Base-by-base conservation (phyloP, 2,797 vertebrate genomes). In the Pseudochaenichthys georgianus region DNA sequence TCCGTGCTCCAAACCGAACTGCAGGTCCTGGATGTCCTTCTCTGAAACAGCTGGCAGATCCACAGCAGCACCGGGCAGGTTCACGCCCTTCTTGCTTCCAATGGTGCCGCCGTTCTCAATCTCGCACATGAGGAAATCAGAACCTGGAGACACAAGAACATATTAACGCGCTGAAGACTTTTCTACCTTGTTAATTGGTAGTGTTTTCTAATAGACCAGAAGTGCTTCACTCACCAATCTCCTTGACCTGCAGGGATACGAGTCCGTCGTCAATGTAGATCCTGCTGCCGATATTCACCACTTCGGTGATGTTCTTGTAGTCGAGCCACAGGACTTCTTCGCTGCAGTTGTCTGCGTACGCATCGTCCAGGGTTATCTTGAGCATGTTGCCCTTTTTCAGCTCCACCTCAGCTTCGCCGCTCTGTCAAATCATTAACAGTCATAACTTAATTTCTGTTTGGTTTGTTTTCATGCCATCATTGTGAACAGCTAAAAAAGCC, bases 31-130 rank as follows among this genome's bases (percentile, higher is more conserved):
- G 78, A 99, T 73, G 89, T 99, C 98, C 91, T 99, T 99, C 0
- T 97, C 95, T 0, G 98, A 99, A 51, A 99, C 97, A 0, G 98
- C 98, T 0, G 98, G 98, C 85, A 99, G 93, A 82, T 99, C 98
- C 0, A 99, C 98, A 0, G 98, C 97, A 0, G 97, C 98, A 0
- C 98, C 98, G 0, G 98, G 98, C 21, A 99, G 95, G 88, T 99
- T 99, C 69, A 99, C 97, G 0, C 98, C 98, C 80, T 99, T 99
- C 94, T 99, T 99, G 89, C 98, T 99, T 70, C 98, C 98, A 2
- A 99, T 88, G 62, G 89, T 93, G 50, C 98, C 98, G 0, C 98
- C 98, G 0, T 99, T 99, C 86, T 99, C 98, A 0, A 99, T 80
- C 86, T 97, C 97, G 0, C 98, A 99, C 41, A 95, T 77, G 58